A percentile compares a stretch with the other conserved stretches of the same genome.
phyloP scores from a whole-genome alignment of 2,113 vertebrate genomes.

The Stegastes partitus region DNA sequence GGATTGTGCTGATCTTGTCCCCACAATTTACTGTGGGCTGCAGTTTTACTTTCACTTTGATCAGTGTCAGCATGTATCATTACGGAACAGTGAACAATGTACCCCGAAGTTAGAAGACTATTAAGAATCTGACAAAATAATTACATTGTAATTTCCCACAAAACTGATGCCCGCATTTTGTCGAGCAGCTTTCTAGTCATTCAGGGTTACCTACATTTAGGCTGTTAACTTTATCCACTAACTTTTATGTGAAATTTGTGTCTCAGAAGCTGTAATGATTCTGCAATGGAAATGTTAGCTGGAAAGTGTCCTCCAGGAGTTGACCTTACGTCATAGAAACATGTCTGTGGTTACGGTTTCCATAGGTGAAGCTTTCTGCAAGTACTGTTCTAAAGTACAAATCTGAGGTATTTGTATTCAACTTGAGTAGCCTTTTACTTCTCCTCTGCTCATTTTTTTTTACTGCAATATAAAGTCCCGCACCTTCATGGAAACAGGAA shows the following conservation, averaged over 20 bases:
- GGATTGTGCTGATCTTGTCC: slow-evolving; percentile 70
- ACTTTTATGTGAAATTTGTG: not conserved
- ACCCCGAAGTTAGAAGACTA: slow-evolving; percentile 56
- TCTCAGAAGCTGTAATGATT: not conserved
- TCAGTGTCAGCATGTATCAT: slow-evolving; percentile 75
- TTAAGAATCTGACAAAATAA: slow-evolving; percentile 76
- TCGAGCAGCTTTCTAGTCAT: slow-evolving; percentile 18
- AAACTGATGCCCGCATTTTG: slow-evolving; percentile 41
- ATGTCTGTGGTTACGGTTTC: too few species aligned
- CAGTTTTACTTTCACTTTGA: slow-evolving; percentile 77
- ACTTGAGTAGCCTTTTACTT: too few species aligned
- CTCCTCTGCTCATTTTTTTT: too few species aligned
- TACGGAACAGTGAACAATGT: slow-evolving; percentile 60
- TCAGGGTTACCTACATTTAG: slow-evolving; percentile 9
- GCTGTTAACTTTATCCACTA: not conserved
- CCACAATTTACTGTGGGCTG: slow-evolving; percentile 68
- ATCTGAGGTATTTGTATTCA: too few species aligned
- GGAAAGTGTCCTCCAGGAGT: not conserved
- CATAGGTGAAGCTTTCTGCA: too few species aligned
- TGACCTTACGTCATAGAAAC: not conserved
- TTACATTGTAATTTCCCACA: slow-evolving; percentile 67
- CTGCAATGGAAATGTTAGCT: slow-evolving; percentile 6
- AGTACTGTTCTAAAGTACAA: too few species aligned
- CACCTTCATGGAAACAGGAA: too few species aligned
- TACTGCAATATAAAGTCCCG: too few species aligned